phyloP scores from a whole-genome alignment of 2,888 invertebrate species.

The Himalopsyche japonica region DNA sequence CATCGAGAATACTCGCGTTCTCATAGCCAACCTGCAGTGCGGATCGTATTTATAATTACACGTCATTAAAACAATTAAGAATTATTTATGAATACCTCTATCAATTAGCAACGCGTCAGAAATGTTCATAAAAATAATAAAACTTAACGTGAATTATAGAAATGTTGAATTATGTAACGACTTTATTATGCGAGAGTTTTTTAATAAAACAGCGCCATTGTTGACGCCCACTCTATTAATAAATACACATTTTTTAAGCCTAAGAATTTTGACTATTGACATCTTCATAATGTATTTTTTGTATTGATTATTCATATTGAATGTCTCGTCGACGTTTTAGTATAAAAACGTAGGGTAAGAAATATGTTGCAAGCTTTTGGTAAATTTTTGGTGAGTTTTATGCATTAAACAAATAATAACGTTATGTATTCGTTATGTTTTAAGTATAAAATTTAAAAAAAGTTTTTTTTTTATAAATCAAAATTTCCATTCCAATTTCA shows the following conservation, averaged over 20 bases:
- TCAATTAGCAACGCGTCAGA: neutral
- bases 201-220: neutral
- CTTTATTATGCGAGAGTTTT: neutral
- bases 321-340: too few species aligned
- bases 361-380: too few species aligned
- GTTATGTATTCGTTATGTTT: too few species aligned
- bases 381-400: too few species aligned
- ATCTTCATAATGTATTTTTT: too few species aligned
- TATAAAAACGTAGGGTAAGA: too few species aligned
- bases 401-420: too few species aligned
- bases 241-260: neutral
- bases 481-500: too few species aligned
- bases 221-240: neutral
- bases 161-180: neutral
- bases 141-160: neutral
- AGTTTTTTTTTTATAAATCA: too few species aligned
- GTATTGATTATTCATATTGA: too few species aligned
- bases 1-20: neutral
- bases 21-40: neutral
- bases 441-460: too few species aligned
- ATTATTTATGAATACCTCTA: neutral
- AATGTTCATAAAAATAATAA: neutral
- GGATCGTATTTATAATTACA: neutral
- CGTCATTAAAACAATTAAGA: neutral
- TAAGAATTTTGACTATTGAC: too few species aligned